phyloP scores from a whole-genome alignment of 2,888 invertebrate species.

The Meliscaeva auricollis region DNA sequence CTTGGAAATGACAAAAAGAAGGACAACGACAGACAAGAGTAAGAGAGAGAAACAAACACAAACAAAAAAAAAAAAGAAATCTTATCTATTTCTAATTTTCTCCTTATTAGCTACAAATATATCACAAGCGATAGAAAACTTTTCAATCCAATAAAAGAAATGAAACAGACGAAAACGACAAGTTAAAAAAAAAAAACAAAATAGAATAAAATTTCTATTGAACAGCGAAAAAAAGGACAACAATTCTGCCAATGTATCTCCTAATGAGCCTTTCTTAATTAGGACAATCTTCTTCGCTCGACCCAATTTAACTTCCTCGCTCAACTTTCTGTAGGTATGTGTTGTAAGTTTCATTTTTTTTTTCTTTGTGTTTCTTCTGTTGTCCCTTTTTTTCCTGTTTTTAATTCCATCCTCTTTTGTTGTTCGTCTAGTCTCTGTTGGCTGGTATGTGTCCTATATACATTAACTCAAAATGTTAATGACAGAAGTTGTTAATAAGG shows the following conservation, averaged over 20 bases:
- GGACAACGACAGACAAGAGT: conserved; percentile 1
- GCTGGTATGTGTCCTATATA: conserved; percentile 16
- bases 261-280: conserved; percentile 73
- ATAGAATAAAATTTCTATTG: background rate
- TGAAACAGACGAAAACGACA: conserved; percentile 3
- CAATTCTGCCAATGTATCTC: conserved; percentile 39
- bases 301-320: conserved; percentile 69
- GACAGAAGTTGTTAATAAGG: conserved; percentile 70
- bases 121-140: conserved; percentile 61
- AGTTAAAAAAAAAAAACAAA: conserved; percentile 10
- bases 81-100: conserved; percentile 56
- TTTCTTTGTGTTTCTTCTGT: background rate
- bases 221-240: conserved; percentile 4
- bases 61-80: conserved; percentile 1
- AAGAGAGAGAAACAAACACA: background rate
- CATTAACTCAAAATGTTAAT: conserved; percentile 70
- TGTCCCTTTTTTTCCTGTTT: background rate
- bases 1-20: background rate
- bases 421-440: background rate
- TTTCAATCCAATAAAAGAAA: conserved; percentile 63
- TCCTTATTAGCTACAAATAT: conserved; percentile 66
- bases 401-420: background rate
- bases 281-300: conserved; percentile 68
- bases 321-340: conserved; percentile 45
- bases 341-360: conserved; percentile 34